Base-by-base conservation (phyloP, 2,888 invertebrate genomes). In the Aquatica leii region DNA sequence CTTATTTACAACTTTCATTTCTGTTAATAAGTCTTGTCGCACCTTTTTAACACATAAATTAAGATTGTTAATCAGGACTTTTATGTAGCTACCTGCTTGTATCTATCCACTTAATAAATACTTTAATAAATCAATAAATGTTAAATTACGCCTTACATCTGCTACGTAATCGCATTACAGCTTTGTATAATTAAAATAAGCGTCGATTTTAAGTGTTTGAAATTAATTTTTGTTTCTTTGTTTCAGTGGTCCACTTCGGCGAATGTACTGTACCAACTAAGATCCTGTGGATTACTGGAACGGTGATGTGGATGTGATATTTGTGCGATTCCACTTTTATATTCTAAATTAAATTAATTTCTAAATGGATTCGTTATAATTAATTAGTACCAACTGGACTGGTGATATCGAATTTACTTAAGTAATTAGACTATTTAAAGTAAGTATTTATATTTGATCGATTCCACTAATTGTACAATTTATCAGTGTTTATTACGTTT, bases 401-500 rank as follows among this genome's bases (percentile, higher is more conserved):
- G 65, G 65, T 62, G 65, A 65, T 61, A 62, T 60, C 65, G 65
- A 65, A 65, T 65, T 65, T 65, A 65, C 65, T 61, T 77, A 76
- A 75, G 75, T 74, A 71, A 71, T 49, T 55, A 52, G 54, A 64
- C 54, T 62, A 62, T 53, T 68, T 69, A 69, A 69, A 4, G 68
- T 70, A 70, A 68, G 72, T 61, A 59, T 63, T 72, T 73, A 63
- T 63, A 71, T 68, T 69, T 57, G 60, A 75, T 73, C 58, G 51
- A 64, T 62, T 65, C 50, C 43, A 61, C 72, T 71, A 69, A 71
- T 76, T 60, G 76, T 77, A 50, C 50, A 34, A 52, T 31, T 46
- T 52, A 77, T 79, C 77, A 77, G 74, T 78, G 78, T 80, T 76
- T 52, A 67, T 62, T 60, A 53, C 53, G 64, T 66, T 66, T 66